phyloP scores from a whole-genome alignment of 2,888 invertebrate species.

The Blastobasis adustella region DNA sequence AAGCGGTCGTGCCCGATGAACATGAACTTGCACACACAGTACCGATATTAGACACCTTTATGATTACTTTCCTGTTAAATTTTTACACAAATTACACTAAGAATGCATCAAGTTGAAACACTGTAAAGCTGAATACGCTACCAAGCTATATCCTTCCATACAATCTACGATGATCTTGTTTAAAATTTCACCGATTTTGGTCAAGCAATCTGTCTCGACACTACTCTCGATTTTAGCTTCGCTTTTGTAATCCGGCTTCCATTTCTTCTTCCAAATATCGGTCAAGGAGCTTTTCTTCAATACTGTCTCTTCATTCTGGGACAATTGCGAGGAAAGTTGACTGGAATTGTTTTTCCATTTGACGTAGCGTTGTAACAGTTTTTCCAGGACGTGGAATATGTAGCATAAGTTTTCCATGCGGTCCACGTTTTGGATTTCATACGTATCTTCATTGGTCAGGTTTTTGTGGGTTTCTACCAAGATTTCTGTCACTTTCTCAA shows the following conservation, averaged over 20 bases:
- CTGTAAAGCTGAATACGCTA: conserved; percentile 50
- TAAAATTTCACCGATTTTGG: conserved; percentile 37
- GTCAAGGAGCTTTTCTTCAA: conserved; percentile 41
- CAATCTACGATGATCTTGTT: conserved; percentile 49
- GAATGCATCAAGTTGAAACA: conserved; percentile 56
- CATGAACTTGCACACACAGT: no score
- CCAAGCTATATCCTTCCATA: conserved; percentile 47
- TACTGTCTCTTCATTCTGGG: conserved; percentile 28
- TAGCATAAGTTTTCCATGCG: conserved; percentile 43
- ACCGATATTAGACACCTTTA: no score
- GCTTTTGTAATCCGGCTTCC: conserved; percentile 36
- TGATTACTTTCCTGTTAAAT: no score
- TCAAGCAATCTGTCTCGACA: conserved; percentile 29
- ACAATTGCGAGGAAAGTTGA: conserved; percentile 21
- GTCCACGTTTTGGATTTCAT: conserved; percentile 34
- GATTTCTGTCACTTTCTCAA: conserved; percentile 40
- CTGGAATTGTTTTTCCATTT: conserved; percentile 19
- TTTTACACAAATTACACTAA: conserved; percentile 13
- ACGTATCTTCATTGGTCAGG: conserved; percentile 22
- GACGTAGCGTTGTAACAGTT: conserved; percentile 34
- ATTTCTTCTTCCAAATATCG: conserved; percentile 56
- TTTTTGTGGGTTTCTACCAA: conserved; percentile 29
- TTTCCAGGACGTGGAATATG: conserved; percentile 46
- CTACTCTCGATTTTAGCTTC: conserved; percentile 19
- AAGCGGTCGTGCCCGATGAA: no score